phyloP scores from a whole-genome alignment of 2,888 invertebrate species.

The Hirtodrosophila alboralis region DNA sequence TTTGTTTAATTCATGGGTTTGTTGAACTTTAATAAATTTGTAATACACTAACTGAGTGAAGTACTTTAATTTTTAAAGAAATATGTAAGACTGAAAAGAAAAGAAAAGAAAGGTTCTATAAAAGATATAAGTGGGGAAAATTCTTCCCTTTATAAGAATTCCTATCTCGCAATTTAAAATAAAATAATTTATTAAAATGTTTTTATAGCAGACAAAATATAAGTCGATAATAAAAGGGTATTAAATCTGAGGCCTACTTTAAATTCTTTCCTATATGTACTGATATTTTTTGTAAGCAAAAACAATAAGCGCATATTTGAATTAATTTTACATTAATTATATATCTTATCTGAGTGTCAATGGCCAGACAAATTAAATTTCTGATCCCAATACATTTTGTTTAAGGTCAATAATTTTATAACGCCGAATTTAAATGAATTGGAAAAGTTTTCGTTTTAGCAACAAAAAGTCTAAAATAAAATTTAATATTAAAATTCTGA shows the following conservation, averaged over 20 bases:
- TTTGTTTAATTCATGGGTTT: slow-evolving; percentile 26
- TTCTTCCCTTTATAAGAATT: too few relatives aligned
- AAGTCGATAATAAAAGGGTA: too few relatives aligned
- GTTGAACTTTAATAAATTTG: slow-evolving; percentile 31
- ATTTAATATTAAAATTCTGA: neutral
- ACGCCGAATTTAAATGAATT: too few relatives aligned
- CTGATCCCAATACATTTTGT: neutral
- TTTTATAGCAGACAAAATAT: too few relatives aligned
- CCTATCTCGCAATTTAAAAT: too few relatives aligned
- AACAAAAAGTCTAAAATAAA: neutral
- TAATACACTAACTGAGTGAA: neutral
- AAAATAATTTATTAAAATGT: too few relatives aligned
- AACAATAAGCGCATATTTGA: slow-evolving; percentile 9
- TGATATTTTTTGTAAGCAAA: slow-evolving; percentile 1
- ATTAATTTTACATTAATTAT: slow-evolving; percentile 21
- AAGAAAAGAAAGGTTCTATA: too few relatives aligned
- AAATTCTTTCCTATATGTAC: neutral
- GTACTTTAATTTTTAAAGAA: neutral
- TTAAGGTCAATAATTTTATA: too few relatives aligned
- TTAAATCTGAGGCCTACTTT: slow-evolving; percentile 1
- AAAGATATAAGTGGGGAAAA: too few relatives aligned
- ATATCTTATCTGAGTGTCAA: slow-evolving; percentile 27
- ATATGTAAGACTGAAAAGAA: neutral
- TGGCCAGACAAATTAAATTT: slow-evolving; percentile 18
- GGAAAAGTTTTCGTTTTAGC: neutral